Base-by-base conservation (phyloP, 2,113 vertebrate genomes). In the Phoenicopterus ruber region DNA sequence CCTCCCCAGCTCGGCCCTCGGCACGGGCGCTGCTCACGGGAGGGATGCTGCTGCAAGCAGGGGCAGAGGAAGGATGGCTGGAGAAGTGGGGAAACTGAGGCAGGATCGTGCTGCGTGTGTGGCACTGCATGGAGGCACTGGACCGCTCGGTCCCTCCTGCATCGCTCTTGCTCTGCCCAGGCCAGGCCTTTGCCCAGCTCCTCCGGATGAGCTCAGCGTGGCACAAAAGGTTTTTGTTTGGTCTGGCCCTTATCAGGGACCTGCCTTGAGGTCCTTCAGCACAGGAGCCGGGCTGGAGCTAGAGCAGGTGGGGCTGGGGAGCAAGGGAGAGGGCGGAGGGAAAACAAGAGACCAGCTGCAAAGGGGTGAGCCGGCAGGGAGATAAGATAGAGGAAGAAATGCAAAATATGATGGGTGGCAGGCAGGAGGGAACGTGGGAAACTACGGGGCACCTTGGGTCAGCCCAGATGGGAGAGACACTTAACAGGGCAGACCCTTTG, bases 351-450 rank as follows among this genome's bases (percentile, higher is more conserved):
- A 72, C 91, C 97, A 97, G 94, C 97, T 97, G 96, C 93, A 82
- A 94, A 94, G 42, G 72, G 57, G 49, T 87, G 86, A 95, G 86
- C 65, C 2, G 0, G 50, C 4, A 0, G 40, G 61, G 38, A 96
- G 97, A 94, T 97, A 97, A 97, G 97, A 94, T 92, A 97, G 86
- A 69, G 63, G 25, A 61, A 97, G 96, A 97, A 97, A 97, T 97
- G 95, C 94, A 94, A 97, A 97, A 88, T 93, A 97, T 93, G 93
- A 96, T 2, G 90, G 80, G 47, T 82, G 24, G 55, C 80, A 86
- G 93, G 89, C 13, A 0, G 91, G 73, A 95, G 50, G 63, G 63
- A 94, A 95, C 9, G 88, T 94, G 94, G 91, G 94, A 95, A 96
- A 78, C 81, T 78, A 28, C 2, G 3, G 62, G 49, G 44, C 58